Base-by-base conservation (phyloP, 2,797 vertebrate genomes). In the Tokudaia tokunoshimensis region DNA sequence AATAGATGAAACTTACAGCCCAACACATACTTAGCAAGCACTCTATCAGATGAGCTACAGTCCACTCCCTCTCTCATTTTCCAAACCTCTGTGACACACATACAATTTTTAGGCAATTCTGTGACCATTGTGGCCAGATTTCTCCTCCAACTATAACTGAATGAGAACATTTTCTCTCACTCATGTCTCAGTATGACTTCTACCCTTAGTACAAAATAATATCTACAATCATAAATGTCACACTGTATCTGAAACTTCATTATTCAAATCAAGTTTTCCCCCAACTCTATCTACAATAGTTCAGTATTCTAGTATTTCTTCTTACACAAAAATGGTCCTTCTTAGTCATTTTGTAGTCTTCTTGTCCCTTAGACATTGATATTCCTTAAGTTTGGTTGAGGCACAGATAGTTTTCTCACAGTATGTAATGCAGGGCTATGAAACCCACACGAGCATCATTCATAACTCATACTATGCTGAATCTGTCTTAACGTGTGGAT, bases 181-280 rank as follows among this genome's bases (percentile, higher is more conserved):
- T 72, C 37, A 41, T 52, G 10, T 67, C 13, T 84, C 47, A 80
- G 31, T 24, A 19, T 85, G 31, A 85, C 59, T 76, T 79, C 44
- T 83, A 67, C 20, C 26, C 55, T n/a, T 55, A 59, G 34, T 7
- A 37, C 22, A 70, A 55, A 70, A 52, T 1, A 31, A 4, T 86
- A 52, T 37, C 47, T 31, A 61, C 83, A 95, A 80, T 91, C 57
- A 93, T 31, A 81, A 90, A 65, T 47, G 41, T n/a, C 65, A 92
- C 19, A 76, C 89, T 87, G 6, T n/a, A 65, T 24, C 59, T 20
- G 6, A 34, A 52, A 78, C n/a, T 13, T 76, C 17, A 44, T 44
- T 50, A 67, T 67, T 26, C 57, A 41, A 65, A 20, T 61, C 78
- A 34, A 74, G 20, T 55, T 90, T 83, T 11, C 78, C 37, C 61